Conservation (phyloP, 1,140 invertebrate species). For the Heliconius congener region DNA sequence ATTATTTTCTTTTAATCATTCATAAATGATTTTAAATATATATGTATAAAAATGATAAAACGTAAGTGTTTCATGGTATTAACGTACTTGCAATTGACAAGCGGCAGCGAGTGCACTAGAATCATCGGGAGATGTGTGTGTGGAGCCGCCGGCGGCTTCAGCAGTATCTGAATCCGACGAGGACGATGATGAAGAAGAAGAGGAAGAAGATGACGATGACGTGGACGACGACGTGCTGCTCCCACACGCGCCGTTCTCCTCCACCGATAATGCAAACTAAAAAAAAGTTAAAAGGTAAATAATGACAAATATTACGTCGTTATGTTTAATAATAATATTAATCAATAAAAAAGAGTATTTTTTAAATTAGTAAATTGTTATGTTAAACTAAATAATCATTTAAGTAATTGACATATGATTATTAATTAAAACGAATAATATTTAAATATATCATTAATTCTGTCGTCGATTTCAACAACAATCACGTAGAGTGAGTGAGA, state of each 20-base stretch:
- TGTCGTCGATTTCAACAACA: constrained; percentile 35
- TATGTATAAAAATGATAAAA: neutral
- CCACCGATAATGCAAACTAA: constrained; percentile 66
- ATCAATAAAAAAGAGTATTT: neutral
- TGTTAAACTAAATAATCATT: neutral
- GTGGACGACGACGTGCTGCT: constrained; percentile 71
- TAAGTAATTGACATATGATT: neutral
- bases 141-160: constrained; percentile 68
- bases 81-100: constrained; percentile 69
- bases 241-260: constrained; percentile 62
- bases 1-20: neutral
- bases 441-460: constrained; percentile 5
- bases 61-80: neutral
- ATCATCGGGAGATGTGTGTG: constrained; percentile 68
- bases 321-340: neutral
- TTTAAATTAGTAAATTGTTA: too few species aligned
- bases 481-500: constrained; percentile 44
- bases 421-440: neutral
- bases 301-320: too few species aligned
- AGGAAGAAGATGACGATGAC: constrained; percentile 71
- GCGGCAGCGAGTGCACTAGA: constrained; percentile 74
- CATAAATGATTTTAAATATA: neutral
- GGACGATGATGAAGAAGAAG: constrained; percentile 72
- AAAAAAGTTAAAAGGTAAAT: too few species aligned
- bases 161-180: constrained; percentile 77